Evolutionary conservation across 2,797 vertebrate genomes (phyloP), one percentile per base, ranked within the genome.

Genomic region (Paedocypris micromegethes): DNA sequence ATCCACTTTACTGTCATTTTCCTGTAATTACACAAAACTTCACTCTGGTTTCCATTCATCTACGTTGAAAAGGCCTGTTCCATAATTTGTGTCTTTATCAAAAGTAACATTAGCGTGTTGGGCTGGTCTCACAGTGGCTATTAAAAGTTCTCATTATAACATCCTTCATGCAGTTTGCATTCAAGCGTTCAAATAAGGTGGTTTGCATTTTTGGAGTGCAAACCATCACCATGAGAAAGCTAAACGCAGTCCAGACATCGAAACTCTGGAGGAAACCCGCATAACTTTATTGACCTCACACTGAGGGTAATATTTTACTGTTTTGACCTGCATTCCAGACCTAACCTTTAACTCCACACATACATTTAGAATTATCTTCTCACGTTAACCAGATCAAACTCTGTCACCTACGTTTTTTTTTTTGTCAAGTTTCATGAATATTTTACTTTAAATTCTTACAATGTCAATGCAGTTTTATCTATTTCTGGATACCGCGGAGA

Each of bases 21-120:
- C 79, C 77, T 70, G 75, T 82, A 81, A 85, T 84, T 83, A 80
- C 80, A 79, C 80, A 79, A 82, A 84, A 83, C 77, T 61, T 71
- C 82, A 77, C 76, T 79, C 68, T 70, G 6, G 74, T 58, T 56
- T 82, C 66, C 42, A 79, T 82, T 80, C 81, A 83, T 79, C 9
- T 64, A 70, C 66, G 64, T 77, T 79, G 69, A 65, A 42, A 72
- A 75, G 79, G 78, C 68, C 57, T 5, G 23, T 66, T 60, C 55
- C 45, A 71, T 68, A 74, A 76, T 65, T 58, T 46, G 55, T 70
- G 51, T 66, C 65, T 66, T 69, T 77, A 65, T 68, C 78, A 75
- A 59, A 75, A 56, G 75, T 77, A 57, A 73, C 70, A 68, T 78
- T 77, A 61, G 53, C 72, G 63, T 73, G 68, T 79, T 85, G 78